phyloP scores from a whole-genome alignment of 2,113 vertebrate genomes.

The Brachyhypopomus gauderio region DNA sequence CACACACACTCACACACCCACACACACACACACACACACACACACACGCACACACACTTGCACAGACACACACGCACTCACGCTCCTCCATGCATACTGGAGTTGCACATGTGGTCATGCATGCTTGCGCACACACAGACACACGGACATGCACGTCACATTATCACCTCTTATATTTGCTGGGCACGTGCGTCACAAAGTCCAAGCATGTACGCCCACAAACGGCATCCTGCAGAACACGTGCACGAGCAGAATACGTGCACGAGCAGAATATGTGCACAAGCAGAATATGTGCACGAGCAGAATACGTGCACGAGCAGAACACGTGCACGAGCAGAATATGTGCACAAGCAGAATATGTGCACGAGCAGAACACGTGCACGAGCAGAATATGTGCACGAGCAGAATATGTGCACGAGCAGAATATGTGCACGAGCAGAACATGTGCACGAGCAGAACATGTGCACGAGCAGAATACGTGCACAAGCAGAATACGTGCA shows the following conservation, averaged over 20 bases:
- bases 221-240: conserved; percentile 14
- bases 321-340: no score
- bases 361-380: neutral
- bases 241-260: neutral
- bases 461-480: no score
- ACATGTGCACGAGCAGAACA: neutral
- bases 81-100: neutral
- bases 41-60: neutral
- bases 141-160: neutral
- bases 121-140: no score
- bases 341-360: no score
- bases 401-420: conserved; percentile 4
- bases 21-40: conserved; percentile 25
- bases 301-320: neutral
- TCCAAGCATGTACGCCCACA: conserved; percentile 1
- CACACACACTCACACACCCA: conserved; percentile 3
- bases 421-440: no score
- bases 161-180: conserved; percentile 18
- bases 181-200: conserved; percentile 12
- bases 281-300: neutral
- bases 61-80: conserved; percentile 33
- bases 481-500: neutral
- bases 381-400: no score
- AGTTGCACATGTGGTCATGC: no score
- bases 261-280: neutral